Evolutionary conservation across 35 echinoderm and acorn worm species (phyloP), one percentile per base, ranked within the genome.

Genomic region (Apostichopus japonicus): DNA sequence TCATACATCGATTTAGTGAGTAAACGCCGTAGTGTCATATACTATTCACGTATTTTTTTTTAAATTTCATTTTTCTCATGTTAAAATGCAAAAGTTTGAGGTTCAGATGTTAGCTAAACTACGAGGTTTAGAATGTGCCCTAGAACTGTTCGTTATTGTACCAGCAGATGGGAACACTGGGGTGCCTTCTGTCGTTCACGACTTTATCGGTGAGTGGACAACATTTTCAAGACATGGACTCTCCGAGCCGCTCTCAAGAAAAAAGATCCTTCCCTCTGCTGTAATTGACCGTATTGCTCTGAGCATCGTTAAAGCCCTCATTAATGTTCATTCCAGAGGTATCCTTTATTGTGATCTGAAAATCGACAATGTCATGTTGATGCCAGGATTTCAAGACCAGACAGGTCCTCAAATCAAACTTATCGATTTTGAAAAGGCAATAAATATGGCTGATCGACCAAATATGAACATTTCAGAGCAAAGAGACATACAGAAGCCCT

Each of bases 261-360:
- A 84, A 6, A 58, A 58, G 1, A 6, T 84, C 25, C 80, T 84
- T 5, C 57, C 80, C 7, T 9, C 19, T 21, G 13, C 17, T 16
- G 19, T 13, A 17, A 8, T n/a, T 19, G 53, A 21, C 5, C 23
- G 1, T 13, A 19, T 84, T 84, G 80, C 80, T 57, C 80, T 84
- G 17, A 54, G 57, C 53, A 44, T 84, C 4, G 54, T 54, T 54
- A 56, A 56, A 16, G 80, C 6, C 15, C 53, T 84, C 9, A 21
- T 21, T 17, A 8, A 84, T 17, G 57, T 84, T 57, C 80, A 84
- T 23, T 56, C 80, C 16, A 54, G 80, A 4, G 19, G 80, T 19
- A 84, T 84, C 3, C 54, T 84, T 7, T 54, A 84, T 84, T 84
- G 80, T 44, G 80, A 84, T 57, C 17, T 84, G 53, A 84, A 84